Base-by-base conservation (phyloP, 2,888 invertebrate species). In the Brachynemurus nebulosus region DNA sequence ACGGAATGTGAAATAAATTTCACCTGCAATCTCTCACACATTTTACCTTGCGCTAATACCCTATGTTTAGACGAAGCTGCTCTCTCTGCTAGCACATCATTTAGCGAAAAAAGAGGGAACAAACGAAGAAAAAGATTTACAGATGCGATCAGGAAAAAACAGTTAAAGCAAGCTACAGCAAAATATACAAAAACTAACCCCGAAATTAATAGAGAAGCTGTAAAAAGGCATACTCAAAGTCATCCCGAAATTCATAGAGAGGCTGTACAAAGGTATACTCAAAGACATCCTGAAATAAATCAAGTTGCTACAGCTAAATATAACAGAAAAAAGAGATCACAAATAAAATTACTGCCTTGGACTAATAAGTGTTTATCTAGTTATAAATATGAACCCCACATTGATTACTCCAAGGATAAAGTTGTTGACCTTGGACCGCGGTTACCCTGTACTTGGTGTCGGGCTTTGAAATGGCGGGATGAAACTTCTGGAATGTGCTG, bases 401-500 rank as follows among this genome's bases (percentile, higher is more conserved):
- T 39, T 21, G 11, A 8, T 3, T 39, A 39, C n/a, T 14, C 14
- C 12, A 9, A 8, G 9, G 39, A 39, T 16, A 39, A 18, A 17
- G 23, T n/a, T 12, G 39, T 39, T 4, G 7, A 14, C 7, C 8
- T 39, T 9, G 39, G 39, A 21, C 8, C 20, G 5, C 8, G 20
- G 12, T 12, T 17, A 8, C 21, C 14, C 20, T 49, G 46, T 30
- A 6, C 5, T 4, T 37, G 42, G 17, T 49, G 48, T 37, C 18
- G 41, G 11, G 48, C 52, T 34, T 39, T 48, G 11, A 51, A 50
- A 23, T 52, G 39, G 23, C 39, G 18, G 17, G 44, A 19, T 3
- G 49, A 51, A 45, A 17, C 49, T 25, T 27, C 17, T 2, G 50
- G 51, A 17, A 46, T 51, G 44, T 54, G 53, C 40, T 54, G 53